Percentiles rank a stretch among this genome's conserved stretches.
These are phyloP conservation scores for Parotia lawesii DNA, from an alignment of 2,113 vertebrate genomes.

Conservation along the genomic window DNA sequence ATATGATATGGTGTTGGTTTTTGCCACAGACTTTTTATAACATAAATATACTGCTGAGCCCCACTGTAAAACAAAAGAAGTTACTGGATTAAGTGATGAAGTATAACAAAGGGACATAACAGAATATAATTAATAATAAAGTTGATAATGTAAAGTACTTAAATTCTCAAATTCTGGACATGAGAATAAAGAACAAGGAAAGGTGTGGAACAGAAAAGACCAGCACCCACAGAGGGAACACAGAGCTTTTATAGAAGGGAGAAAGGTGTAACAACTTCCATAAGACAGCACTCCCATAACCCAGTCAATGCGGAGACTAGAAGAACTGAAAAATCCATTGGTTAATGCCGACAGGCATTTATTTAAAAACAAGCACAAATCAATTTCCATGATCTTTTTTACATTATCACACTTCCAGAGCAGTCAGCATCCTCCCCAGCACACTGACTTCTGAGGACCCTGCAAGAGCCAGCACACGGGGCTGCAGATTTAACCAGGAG, in stretches of 20 bases:
- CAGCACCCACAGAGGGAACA: background rate
- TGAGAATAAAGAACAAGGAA: background rate
- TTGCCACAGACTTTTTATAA: constrained; percentile 98
- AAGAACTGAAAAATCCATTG: background rate
- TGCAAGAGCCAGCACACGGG: background rate
- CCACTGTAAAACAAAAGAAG: constrained; percentile 80
- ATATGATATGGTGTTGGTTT: constrained; percentile 94
- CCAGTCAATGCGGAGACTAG: background rate
- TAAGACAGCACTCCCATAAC: background rate
- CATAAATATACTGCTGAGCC: constrained; percentile 95
- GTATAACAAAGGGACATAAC: background rate
- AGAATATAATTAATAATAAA: background rate
- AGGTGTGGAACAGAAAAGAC: background rate
- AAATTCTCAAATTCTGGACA: background rate
- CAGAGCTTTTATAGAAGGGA: background rate
- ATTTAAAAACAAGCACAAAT: background rate
- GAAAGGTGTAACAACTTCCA: background rate
- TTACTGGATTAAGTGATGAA: background rate
- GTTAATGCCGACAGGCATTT: background rate
- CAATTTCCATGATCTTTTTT: background rate
- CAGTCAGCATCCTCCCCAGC: background rate
- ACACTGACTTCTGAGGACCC: background rate
- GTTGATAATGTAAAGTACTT: background rate
- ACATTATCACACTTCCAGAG: background rate
- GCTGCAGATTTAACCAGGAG: background rate